phyloP scores from a whole-genome alignment of 2,113 vertebrate species.

The Oncorhynchus nerka region DNA sequence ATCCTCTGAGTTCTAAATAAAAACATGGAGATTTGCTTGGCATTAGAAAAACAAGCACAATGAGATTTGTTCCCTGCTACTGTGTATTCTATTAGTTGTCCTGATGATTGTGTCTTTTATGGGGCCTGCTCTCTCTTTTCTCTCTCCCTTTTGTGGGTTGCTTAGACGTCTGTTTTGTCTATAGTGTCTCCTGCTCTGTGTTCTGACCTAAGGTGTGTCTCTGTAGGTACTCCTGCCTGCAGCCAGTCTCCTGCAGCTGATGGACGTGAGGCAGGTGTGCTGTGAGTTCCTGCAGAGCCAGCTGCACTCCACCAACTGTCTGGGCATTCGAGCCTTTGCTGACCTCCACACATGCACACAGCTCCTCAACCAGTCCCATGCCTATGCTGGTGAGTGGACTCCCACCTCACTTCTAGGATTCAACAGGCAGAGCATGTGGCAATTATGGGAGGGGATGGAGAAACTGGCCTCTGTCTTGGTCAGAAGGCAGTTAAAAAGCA shows the following conservation, averaged over 20 bases:
- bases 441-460: too few species aligned
- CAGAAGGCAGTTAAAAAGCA: too few species aligned
- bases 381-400: conserved; percentile 84
- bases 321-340: conserved; percentile 93
- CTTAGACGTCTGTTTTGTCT: not conserved
- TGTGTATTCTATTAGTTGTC: too few species aligned
- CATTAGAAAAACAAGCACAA: too few species aligned
- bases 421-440: too few species aligned
- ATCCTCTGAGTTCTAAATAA: too few species aligned
- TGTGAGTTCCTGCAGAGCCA: conserved; percentile 95
- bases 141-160: not conserved
- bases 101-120: too few species aligned
- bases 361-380: conserved; percentile 87
- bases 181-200: not conserved
- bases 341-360: conserved; percentile 92
- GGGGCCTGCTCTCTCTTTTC: too few species aligned
- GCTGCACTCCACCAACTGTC: conserved; percentile 93
- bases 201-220: not conserved
- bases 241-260: conserved; percentile 90
- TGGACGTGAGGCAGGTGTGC: conserved; percentile 93
- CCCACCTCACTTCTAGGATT: too few species aligned
- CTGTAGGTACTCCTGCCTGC: conserved; percentile 89
- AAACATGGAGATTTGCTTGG: too few species aligned
- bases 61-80: too few species aligned
- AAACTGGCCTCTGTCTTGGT: too few species aligned